Evolutionary conservation across 2,113 vertebrate genomes (phyloP), one percentile per base, ranked within the genome.

Genomic region (Deroptyus accipitrinus): DNA sequence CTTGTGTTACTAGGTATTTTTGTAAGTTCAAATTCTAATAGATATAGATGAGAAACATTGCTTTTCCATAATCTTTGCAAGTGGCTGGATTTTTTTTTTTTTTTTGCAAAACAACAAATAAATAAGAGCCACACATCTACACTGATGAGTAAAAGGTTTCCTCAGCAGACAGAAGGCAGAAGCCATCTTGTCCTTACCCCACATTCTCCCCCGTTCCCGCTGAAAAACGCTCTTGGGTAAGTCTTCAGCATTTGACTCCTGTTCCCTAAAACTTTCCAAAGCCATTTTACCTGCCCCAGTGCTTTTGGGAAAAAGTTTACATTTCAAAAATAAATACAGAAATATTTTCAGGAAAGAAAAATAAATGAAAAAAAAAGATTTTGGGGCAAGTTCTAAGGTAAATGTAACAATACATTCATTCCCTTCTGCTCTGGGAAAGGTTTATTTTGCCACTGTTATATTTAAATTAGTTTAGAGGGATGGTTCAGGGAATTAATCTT

Each of bases 391-490:
- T 94, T 92, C 66, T 84, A 78, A 94, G 80, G 4, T 17, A 75
- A 95, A 88, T 51, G 73, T 93, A 95, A 81, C 6, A 4, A 81
- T 68, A 37, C 19, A 35, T 89, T 90, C 72, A 74, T 96, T 94
- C 52, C 39, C 16, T 85, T 80, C 54, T 91, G 48, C 83, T 92
- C 39, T 35, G 44, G 59, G 83, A 76, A 18, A 91, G 91, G 69
- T 91, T 96, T 96, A 74, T 79, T 94, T 95, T 96, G 54, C 88
- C 94, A 74, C 91, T 89, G 63, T 94, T 94, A 85, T 87, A 97
- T 96, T 95, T 92, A 97, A 94, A 94, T 94, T 62, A 94, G 86
- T 94, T 96, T 1, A 39, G 77, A 92, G 54, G 67, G 46, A 83
- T 87, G 31, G 91, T 79, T 86, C 49, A 83, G 94, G 92, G 95